These are phyloP conservation scores for Aleiodes testaceus DNA, from an alignment of 2,888 invertebrate genomes.

Conservation along the genomic window DNA sequence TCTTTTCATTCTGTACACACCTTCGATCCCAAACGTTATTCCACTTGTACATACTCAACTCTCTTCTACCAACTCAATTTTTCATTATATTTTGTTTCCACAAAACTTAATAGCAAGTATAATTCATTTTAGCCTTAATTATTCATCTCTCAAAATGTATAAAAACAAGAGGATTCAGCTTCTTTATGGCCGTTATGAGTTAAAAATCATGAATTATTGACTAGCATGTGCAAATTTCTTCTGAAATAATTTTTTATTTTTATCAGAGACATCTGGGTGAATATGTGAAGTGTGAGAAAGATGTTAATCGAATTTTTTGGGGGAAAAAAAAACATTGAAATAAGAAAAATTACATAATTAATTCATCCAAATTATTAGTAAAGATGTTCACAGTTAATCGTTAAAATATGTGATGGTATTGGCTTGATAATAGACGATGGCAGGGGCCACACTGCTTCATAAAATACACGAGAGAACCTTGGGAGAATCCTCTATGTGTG, in stretches of 20 bases:
- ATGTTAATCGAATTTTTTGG: constrained; percentile 27
- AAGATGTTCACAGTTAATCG: background rate
- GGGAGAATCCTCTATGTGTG: constrained; percentile 59
- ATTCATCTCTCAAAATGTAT: background rate
- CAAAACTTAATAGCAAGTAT: too few species aligned
- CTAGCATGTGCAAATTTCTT: constrained; percentile 54
- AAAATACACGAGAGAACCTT: constrained; percentile 62
- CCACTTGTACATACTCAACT: constrained; percentile 41
- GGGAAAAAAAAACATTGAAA: too few species aligned
- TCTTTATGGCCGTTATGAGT: background rate
- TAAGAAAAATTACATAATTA: too few species aligned
- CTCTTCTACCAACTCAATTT: background rate
- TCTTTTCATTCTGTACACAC: constrained; percentile 41
- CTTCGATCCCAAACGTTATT: background rate
- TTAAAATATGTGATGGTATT: constrained; percentile 45
- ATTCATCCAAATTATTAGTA: too few species aligned
- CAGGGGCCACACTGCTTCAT: constrained; percentile 64
- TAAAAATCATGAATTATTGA: constrained; percentile 42
- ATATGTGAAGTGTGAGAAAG: constrained; percentile 51
- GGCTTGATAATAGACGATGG: constrained; percentile 47
- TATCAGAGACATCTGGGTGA: constrained; percentile 51
- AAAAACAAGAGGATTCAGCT: background rate
- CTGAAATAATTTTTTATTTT: constrained; percentile 47
- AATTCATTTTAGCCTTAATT: background rate
- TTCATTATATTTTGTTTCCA: too few species aligned